Evolutionary conservation across 2,888 invertebrate species (phyloP).

Genomic region (Melanargia galathea): DNA sequence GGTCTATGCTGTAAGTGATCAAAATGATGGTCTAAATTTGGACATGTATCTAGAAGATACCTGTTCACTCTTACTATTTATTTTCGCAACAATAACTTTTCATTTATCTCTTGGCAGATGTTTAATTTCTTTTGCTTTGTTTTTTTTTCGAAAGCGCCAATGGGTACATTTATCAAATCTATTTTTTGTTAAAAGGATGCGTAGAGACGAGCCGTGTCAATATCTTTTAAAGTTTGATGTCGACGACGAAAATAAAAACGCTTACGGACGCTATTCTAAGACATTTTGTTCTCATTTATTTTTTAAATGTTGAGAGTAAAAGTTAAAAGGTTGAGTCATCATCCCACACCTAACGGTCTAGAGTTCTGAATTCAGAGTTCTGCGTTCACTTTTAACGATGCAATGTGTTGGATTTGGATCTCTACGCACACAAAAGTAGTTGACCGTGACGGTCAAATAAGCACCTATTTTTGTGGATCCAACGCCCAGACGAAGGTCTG

Average conservation of each 20-base stretch:
- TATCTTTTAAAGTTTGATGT: constrained; percentile 14
- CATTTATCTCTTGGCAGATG: not conserved
- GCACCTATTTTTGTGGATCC: too few relatives aligned
- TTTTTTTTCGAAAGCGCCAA: not conserved
- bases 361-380: too few relatives aligned
- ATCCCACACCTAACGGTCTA: too few relatives aligned
- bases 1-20: too few relatives aligned
- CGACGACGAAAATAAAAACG: constrained; percentile 16
- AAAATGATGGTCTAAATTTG: too few relatives aligned
- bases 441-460: too few relatives aligned
- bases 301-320: not conserved
- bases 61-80: not conserved
- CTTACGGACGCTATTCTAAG: constrained; percentile 13
- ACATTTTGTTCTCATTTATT: constrained; percentile 15
- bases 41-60: too few relatives aligned
- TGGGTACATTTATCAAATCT: constrained; percentile 12
- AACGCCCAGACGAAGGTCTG: too few relatives aligned
- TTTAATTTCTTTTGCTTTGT: not conserved
- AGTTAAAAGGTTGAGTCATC: not conserved
- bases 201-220: not conserved
- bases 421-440: too few relatives aligned
- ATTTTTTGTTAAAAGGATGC: constrained; percentile 12
- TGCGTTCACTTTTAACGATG: not conserved
- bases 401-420: not conserved
- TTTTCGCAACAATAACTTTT: not conserved